Conservation (phyloP, 2,797 vertebrate genomes). For the Atherinosoma microstoma region DNA sequence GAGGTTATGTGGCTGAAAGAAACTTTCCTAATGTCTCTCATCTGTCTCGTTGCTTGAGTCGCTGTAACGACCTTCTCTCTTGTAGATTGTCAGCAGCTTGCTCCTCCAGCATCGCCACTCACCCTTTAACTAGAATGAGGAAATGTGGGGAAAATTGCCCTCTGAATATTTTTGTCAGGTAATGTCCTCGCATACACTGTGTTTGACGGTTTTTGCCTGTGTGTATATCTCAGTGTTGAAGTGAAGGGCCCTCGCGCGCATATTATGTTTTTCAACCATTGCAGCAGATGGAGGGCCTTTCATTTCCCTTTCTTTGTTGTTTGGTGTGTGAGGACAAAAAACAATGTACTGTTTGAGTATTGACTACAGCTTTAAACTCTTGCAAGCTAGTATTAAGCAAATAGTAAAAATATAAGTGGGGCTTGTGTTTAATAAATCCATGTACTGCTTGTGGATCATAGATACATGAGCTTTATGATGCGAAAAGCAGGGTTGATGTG, state of each 20-base stretch:
- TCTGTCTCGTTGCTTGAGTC: constrained; percentile 64
- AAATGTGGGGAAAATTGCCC: constrained; percentile 51
- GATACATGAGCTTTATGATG: constrained; percentile 86
- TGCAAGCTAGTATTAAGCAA: constrained; percentile 78
- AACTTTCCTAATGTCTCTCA: constrained; percentile 59
- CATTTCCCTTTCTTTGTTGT: constrained; percentile 40
- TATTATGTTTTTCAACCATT: constrained; percentile 47
- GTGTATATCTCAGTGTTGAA: constrained; percentile 51
- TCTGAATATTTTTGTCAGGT: constrained; percentile 70
- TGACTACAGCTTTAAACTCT: constrained; percentile 81
- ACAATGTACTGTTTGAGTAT: constrained; percentile 68
- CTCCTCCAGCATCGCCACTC: constrained; percentile 67
- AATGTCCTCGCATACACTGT: constrained; percentile 62
- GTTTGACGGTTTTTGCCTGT: constrained; percentile 45
- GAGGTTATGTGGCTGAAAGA: constrained; percentile 42
- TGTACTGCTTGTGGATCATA: constrained; percentile 77
- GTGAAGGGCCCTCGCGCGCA: constrained; percentile 54
- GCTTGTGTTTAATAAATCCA: constrained; percentile 76
- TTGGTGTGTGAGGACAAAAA: constrained; percentile 64
- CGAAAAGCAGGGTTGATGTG: constrained; percentile 86
- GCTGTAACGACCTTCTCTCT: constrained; percentile 65
- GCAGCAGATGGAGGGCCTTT: constrained; percentile 62
- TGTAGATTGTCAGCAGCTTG: constrained; percentile 80
- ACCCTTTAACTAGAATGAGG: constrained; percentile 78
- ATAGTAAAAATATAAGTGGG: constrained; percentile 70